Base-by-base conservation (phyloP, 2,797 vertebrate species). In the Gymnopithys bicolor region DNA sequence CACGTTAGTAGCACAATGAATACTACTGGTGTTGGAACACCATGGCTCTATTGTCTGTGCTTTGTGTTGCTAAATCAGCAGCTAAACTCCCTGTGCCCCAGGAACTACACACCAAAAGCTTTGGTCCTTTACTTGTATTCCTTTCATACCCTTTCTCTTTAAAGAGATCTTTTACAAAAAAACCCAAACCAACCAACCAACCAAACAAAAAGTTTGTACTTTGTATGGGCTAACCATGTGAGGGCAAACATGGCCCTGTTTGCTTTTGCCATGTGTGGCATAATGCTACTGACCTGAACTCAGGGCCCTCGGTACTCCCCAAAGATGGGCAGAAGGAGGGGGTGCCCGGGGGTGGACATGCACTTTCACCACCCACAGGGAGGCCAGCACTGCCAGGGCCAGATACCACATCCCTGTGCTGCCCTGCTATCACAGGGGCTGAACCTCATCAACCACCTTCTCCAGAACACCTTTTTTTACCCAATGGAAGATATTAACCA, bases 251-350 rank as follows among this genome's bases (percentile, higher is more conserved):
- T 19, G 11, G 3, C 14, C 19, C 18, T 11, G 1, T 30, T 45
- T 0, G 1, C 22, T 49, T 43, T 75, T 55, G 9, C 6, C 15
- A 22, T 0, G 0, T n/a, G 53, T 33, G 49, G 10, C 41, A 13
- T 19, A 3, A 18, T 62, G 7, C 5, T 16, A 4, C 8, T 49
- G 7, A 11, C 25, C n/a, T 17, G 52, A 66, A 27, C 15, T 25
- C 48, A 18, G 21, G 0, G 0, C n/a, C 19, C 17, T 0, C 0
- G 4, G 3, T 68, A 59, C 13, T 53, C 13, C 14, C 16, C 22
- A 15, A 25, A 25, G 13, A 13, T 1, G 9, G 68, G 19, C 8
- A 19, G 19, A 19, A 76, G 46, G 7, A 58, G 24, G 13, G 24
- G 5, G 2, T 58, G 48, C 8, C 13, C 1, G 0, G 30, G 14